A percentile compares a stretch with the other conserved stretches of the same genome.
These are phyloP conservation scores for Mormoops blainvillei DNA, from an alignment of 2,113 vertebrate species.

Conservation along the genomic window DNA sequence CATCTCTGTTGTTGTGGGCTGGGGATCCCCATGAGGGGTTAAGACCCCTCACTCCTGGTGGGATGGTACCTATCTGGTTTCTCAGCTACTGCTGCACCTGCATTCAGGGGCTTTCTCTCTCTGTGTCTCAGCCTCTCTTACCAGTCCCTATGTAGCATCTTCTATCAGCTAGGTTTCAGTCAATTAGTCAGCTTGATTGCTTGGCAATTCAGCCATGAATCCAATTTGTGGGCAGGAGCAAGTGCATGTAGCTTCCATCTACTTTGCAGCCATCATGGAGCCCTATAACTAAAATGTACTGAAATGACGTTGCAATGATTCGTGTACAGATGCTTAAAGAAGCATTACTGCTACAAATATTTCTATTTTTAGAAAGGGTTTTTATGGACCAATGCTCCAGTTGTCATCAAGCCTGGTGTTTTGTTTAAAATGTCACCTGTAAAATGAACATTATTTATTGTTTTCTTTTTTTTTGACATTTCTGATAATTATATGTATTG, in stretches of 20 bases:
- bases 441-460: constrained; percentile 86
- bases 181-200: not conserved
- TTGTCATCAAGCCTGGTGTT: constrained; percentile 83
- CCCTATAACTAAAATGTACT: constrained; percentile 79
- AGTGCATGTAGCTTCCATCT: not conserved
- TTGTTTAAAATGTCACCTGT: constrained; percentile 80
- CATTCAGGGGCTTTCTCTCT: not conserved
- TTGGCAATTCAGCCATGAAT: not conserved
- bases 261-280: not conserved
- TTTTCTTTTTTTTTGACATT: constrained; percentile 83
- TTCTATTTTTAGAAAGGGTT: constrained; percentile 89
- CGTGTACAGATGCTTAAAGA: constrained; percentile 86
- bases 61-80: not conserved
- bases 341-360: constrained; percentile 89
- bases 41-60: not conserved
- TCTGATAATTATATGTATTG: constrained; percentile 91
- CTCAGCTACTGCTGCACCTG: not conserved
- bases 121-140: not conserved
- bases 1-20: not conserved
- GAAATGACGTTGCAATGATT: constrained; percentile 83
- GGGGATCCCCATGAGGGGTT: not conserved
- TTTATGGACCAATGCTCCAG: constrained; percentile 88
- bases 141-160: not conserved
- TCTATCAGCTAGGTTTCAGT: not conserved
- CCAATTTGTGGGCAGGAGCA: not conserved